Conservation (phyloP, 2,797 vertebrate species). For the Pipistrellus kuhlii region DNA sequence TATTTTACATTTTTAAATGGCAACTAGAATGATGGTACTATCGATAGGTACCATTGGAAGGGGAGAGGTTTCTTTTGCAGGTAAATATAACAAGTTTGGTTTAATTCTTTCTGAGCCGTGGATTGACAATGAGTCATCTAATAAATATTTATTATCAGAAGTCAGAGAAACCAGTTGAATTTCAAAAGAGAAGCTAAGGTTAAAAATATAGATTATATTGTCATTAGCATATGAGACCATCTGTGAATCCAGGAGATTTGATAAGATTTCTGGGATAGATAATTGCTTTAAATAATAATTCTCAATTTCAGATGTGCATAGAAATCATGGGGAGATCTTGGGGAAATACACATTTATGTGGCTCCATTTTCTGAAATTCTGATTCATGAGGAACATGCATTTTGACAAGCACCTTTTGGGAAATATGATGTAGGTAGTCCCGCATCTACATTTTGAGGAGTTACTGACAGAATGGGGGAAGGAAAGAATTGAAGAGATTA, state of each 20-base stretch:
- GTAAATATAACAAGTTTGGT: not conserved
- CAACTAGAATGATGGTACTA: not conserved
- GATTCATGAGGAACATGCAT: not conserved
- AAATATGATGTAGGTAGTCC: not conserved
- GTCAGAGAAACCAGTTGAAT: conserved; percentile 22
- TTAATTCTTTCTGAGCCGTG: conserved; percentile 15
- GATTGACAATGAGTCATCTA: not conserved
- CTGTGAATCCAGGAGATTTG: not conserved
- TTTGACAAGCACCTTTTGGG: not conserved
- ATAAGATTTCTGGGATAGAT: not conserved
- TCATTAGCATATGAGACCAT: not conserved
- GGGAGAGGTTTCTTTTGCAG: not conserved
- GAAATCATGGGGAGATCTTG: not conserved
- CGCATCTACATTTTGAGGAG: not conserved
- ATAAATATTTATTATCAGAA: conserved; percentile 44
- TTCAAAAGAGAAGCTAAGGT: not conserved
- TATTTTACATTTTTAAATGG: not conserved
- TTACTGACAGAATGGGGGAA: not conserved
- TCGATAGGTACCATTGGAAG: not conserved
- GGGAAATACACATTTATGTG: not conserved
- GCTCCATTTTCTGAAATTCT: not conserved
- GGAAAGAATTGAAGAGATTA: not conserved
- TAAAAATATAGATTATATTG: not conserved
- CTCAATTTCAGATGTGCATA: not conserved
- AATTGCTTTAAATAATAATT: not conserved